phyloP scores from a whole-genome alignment of 2,113 vertebrate species.

The Paedocypris sp. region DNA sequence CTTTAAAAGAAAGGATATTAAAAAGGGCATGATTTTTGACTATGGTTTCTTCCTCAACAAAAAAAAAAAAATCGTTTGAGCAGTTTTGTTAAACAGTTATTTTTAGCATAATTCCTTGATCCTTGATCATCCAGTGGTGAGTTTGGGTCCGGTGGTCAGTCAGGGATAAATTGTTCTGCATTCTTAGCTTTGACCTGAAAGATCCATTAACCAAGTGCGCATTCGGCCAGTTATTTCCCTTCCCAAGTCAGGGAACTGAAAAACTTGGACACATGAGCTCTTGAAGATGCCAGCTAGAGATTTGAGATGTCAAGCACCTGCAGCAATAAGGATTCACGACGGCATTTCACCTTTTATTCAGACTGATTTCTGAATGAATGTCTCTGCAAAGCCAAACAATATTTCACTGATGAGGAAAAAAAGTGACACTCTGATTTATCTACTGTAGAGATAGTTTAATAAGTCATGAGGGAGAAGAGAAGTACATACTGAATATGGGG shows the following conservation, averaged over 20 bases:
- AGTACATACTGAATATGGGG: constrained; percentile 21
- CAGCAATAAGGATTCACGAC: constrained; percentile 23
- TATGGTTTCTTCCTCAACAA: not conserved
- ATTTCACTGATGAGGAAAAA: constrained; percentile 22
- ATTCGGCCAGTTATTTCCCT: no score
- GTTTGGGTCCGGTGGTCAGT: no score
- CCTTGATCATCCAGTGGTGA: no score
- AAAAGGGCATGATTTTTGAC: not conserved
- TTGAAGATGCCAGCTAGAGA: constrained; percentile 33
- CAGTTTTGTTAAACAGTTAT: no score
- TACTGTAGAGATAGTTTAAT: constrained; percentile 17
- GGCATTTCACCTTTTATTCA: constrained; percentile 25
- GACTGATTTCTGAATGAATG: constrained; percentile 25
- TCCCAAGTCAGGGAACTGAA: constrained; percentile 6
- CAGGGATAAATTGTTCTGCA: not conserved
- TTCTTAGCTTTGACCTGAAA: not conserved
- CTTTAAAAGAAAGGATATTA: constrained; percentile 31
- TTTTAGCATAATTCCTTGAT: no score
- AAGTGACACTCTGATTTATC: constrained; percentile 20
- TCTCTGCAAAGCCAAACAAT: constrained; percentile 23
- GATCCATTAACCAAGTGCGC: no score
- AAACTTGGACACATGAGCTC: not conserved
- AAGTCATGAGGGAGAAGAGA: constrained; percentile 5
- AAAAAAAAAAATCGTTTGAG: no score
- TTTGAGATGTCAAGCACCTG: constrained; percentile 32